A percentile compares a stretch with the other conserved stretches of the same genome.
Evolutionary conservation across 2,113 vertebrate genomes (phyloP).

Genomic region (Petaurus breviceps): DNA sequence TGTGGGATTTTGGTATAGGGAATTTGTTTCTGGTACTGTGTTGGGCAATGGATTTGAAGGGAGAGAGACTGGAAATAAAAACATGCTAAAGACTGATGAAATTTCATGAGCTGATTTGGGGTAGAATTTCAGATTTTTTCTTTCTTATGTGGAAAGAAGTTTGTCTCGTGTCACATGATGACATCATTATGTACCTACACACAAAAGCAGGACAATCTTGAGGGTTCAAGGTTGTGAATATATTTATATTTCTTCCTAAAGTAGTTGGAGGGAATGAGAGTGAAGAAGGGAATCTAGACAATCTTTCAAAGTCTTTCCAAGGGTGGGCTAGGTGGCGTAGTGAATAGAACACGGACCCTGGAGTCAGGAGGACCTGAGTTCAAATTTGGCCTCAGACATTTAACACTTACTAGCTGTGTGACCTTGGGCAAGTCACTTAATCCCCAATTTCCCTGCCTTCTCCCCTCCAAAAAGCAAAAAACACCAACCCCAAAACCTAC

Average conservation of each 20-base stretch:
- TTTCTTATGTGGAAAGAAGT: constrained; percentile 49
- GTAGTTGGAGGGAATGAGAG: background rate
- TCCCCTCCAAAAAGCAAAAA: no score
- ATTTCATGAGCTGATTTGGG: constrained; percentile 32
- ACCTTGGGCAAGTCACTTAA: no score
- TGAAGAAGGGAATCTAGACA: background rate
- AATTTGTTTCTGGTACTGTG: constrained; percentile 28
- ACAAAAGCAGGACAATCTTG: constrained; percentile 37
- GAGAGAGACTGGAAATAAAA: constrained; percentile 33
- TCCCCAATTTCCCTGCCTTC: no score
- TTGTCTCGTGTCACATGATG: constrained; percentile 38
- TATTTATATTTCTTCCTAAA: constrained; percentile 34
- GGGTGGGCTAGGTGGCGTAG: no score
- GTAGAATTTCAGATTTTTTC: constrained; percentile 33
- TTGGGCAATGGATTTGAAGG: background rate
- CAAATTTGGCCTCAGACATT: no score
- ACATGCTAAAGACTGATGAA: background rate
- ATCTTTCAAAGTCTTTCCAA: background rate
- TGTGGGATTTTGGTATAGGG: constrained; percentile 1
- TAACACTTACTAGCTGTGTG: no score
- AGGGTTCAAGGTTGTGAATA: background rate
- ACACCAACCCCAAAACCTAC: no score
- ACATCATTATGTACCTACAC: no score
- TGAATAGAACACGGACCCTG: no score
- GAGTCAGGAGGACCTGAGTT: no score